Evolutionary conservation across 2,113 vertebrate genomes (phyloP).

Genomic region (Drymodes brunneopygia): DNA sequence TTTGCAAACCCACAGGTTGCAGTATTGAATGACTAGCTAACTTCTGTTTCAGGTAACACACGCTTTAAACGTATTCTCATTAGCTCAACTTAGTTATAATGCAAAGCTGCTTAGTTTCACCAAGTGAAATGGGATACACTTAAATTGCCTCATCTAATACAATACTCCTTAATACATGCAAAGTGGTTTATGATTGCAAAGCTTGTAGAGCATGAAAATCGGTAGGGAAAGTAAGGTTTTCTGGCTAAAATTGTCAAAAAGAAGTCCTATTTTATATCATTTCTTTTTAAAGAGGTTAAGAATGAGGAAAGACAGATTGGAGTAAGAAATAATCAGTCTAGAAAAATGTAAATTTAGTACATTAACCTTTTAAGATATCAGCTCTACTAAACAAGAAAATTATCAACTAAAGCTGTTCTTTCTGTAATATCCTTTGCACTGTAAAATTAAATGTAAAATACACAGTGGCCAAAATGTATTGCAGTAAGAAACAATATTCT

Average conservation of each 20-base stretch:
- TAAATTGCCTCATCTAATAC: conserved; percentile 54
- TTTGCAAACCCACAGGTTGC: conserved; percentile 56
- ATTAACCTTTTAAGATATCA: conserved; percentile 13
- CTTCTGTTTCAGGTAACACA: conserved; percentile 52
- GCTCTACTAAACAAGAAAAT: conserved; percentile 25
- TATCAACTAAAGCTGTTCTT: neutral
- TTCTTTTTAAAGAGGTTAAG: conserved; percentile 9
- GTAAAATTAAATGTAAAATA: conserved; percentile 6
- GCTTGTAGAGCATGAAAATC: conserved; percentile 59
- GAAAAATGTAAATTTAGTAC: conserved; percentile 8
- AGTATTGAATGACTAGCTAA: conserved; percentile 56
- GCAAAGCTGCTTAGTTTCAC: conserved; percentile 60
- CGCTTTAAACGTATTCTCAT: conserved; percentile 30
- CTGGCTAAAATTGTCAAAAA: conserved; percentile 43
- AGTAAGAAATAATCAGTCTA: conserved; percentile 1
- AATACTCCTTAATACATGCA: conserved; percentile 64
- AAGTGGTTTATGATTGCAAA: conserved; percentile 60
- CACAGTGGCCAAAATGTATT: neutral
- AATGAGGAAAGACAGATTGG: neutral
- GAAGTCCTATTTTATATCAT: neutral
- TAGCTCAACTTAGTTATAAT: conserved; percentile 59
- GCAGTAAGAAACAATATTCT: neutral
- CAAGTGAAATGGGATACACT: conserved; percentile 55
- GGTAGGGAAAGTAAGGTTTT: neutral
- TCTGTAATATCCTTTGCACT: neutral